Base-by-base conservation (phyloP, 2,888 invertebrate species). In the Amphipoea oculea region DNA sequence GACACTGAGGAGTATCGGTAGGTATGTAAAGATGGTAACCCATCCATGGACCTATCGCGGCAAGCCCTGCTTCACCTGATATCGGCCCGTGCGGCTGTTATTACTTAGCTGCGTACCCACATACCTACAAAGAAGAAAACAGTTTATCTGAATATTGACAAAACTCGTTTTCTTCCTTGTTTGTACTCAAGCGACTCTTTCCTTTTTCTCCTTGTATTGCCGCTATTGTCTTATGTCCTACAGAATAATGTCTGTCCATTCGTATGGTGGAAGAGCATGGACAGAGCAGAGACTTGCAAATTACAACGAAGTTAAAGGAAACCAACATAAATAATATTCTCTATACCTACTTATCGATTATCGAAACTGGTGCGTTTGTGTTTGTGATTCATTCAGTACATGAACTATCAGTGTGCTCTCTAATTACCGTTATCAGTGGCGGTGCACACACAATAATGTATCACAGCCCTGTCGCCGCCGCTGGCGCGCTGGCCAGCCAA, bases 341-440 rank as follows among this genome's bases (percentile, higher is more conserved):
- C 0, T 40, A 7, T n/a, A 36, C 36, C 3, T 36, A 77, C 36
- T 36, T 36, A 77, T 12, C 17, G 42, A 72, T 66, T 72, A 51
- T 60, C 29, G 17, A 70, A 66, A 45, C 40, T 57, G 45, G 51
- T 40, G 36, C 17, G n/a, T 29, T 65, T 79, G 63, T 80, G 54
- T 54, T 20, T 79, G 36, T 71, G 81, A 60, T n/a, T 80, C 57
- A 42, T 69, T 36, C 60, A 45, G 17, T 14, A 12, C 42, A 29
- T 45, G 5, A 29, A 80, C 66, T 42, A 60, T 67, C 51, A 67
- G 72, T 71, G 29, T 66, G 66, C 57, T 79, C 80, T 78, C 40
- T 76, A 40, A 40, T 70, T 65, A 65, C 48, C 6, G 72, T 29
- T 66, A 79, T 67, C 79, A 66, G 42, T 40, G 66, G 12, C 48